phyloP scores from a whole-genome alignment of 2,888 invertebrate genomes.

The Euproctis similis region DNA sequence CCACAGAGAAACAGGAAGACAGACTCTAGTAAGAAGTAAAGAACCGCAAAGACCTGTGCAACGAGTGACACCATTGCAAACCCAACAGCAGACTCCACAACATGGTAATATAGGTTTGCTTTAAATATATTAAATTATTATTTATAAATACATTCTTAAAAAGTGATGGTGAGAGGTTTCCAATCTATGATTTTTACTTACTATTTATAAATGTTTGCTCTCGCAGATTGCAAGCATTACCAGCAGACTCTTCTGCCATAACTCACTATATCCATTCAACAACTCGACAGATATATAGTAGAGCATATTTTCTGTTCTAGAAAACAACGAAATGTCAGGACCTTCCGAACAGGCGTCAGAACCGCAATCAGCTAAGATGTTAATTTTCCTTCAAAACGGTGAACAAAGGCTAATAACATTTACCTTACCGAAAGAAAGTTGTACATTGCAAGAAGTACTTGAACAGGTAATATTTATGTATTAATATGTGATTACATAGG shows the following conservation, averaged over 20 bases:
- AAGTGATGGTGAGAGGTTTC: too few relatives aligned
- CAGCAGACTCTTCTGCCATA: too few relatives aligned
- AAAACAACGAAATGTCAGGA: constrained; percentile 52
- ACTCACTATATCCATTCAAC: too few relatives aligned
- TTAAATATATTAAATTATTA: too few relatives aligned
- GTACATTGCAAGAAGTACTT: constrained; percentile 86
- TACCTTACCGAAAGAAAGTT: constrained; percentile 86
- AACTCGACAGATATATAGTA: too few relatives aligned
- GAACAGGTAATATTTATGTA: constrained; percentile 79
- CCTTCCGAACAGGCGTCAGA: constrained; percentile 68
- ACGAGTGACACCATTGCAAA: constrained; percentile 65
- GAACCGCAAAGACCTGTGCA: constrained; percentile 66
- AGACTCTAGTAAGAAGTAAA: constrained; percentile 65
- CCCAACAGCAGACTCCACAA: constrained; percentile 45
- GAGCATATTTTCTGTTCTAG: constrained; percentile 36
- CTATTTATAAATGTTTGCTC: too few relatives aligned
- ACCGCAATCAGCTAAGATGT: constrained; percentile 84
- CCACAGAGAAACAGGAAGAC: constrained; percentile 56
- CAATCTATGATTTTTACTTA: too few relatives aligned
- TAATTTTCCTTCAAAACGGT: constrained; percentile 84
- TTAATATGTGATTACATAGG: too few relatives aligned
- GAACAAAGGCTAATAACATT: constrained; percentile 89
- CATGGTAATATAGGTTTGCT: too few relatives aligned
- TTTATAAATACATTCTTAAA: too few relatives aligned
- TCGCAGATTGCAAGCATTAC: too few relatives aligned